Evolutionary conservation across 2,797 vertebrate genomes (phyloP), one percentile per base, ranked within the genome.

Genomic region (Avahi laniger): DNA sequence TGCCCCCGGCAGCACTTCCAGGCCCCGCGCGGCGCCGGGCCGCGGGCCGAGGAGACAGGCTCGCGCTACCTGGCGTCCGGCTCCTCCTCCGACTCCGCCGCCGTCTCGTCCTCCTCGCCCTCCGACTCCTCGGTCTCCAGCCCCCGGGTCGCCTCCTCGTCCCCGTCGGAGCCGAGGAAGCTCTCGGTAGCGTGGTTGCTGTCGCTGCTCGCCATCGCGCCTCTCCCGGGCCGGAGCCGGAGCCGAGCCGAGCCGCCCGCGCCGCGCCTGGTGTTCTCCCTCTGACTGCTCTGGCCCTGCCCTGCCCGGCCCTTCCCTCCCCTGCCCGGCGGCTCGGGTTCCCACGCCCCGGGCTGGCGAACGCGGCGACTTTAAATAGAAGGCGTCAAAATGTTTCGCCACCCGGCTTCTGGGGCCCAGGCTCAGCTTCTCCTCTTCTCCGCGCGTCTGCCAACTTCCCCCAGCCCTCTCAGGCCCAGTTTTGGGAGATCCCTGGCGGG

Each of bases 341-440:
- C 98, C 98, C 98, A 98, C 98, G 99, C 98, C 99, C 35, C 82
- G 93, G 94, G 93, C 57, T 79, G 95, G 91, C 17, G 26, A 38
- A 48, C 67, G 94, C 85, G 11, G 52, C 95, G 97, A 98, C 99
- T 99, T 99, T 98, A 99, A 99, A 99, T 99, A 99, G 99, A 98
- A 98, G 82, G 97, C 94, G 93, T 97, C 15, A 24, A 95, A 22
- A 97, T 97, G 98, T 97, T 95, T 97, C 96, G 83, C 98, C 92
- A 4, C 83, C 2, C 10, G 94, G 93, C 80, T 1, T 13, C 96
- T 96, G 95, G 94, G 80, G 94, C 93, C 97, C 85, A 13, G 59
- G 76, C 94, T 95, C 81, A 14, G 94, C 94, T 85, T 78, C 93
- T 78, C 61, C 41, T 84, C 84, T 75, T 69, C 18, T 73, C 69